Conservation (phyloP, 2,888 invertebrate species). For the Augochlorella aurata region DNA sequence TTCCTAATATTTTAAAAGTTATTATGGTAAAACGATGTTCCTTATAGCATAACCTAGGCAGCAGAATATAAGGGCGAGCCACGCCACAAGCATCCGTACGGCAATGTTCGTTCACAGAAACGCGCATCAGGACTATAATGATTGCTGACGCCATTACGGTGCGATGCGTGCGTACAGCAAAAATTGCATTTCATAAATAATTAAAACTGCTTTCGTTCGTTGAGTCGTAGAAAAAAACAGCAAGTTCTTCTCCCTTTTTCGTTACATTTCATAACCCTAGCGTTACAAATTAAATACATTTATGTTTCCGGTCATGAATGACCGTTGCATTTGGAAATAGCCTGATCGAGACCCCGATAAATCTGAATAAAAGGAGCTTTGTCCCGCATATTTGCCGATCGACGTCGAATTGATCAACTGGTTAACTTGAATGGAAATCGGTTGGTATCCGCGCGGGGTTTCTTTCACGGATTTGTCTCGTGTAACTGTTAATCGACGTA, state of each 20-base stretch:
- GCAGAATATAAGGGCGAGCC: no score
- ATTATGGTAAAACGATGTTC: no score
- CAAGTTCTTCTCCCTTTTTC: not conserved
- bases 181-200: not conserved
- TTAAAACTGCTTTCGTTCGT: not conserved
- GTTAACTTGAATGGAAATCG: constrained; percentile 15
- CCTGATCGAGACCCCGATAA: not conserved
- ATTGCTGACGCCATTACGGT: not conserved
- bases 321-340: not conserved
- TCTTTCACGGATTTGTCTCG: constrained; percentile 18
- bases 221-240: not conserved
- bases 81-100: no score
- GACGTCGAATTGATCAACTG: constrained; percentile 11
- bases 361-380: constrained; percentile 1
- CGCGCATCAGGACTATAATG: not conserved
- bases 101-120: no score
- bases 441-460: constrained; percentile 4
- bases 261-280: not conserved
- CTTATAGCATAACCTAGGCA: no score
- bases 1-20: no score
- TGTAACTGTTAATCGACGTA: constrained; percentile 60
- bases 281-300: not conserved
- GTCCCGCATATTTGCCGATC: constrained; percentile 7
- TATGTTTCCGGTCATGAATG: not conserved
- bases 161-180: not conserved